A percentile compares a stretch with the other conserved stretches of the same genome.
phyloP scores from a whole-genome alignment of 2,888 invertebrate species.

The Ligdia adustata region DNA sequence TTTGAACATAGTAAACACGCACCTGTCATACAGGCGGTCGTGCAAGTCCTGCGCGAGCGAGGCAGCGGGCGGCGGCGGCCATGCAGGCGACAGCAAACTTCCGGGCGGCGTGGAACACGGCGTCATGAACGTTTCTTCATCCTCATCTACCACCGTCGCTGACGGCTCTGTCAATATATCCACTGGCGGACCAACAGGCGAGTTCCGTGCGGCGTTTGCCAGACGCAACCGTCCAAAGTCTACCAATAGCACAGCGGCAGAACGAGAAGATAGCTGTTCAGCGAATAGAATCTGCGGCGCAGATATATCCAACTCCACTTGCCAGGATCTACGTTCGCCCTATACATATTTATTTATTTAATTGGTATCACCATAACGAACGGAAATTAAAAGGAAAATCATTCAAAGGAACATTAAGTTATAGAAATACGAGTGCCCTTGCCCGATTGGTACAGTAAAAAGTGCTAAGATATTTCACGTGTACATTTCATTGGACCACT shows the following conservation, averaged over 20 bases:
- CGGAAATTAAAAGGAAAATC: neutral
- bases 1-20: too few species aligned
- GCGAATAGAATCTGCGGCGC: constrained; percentile 97
- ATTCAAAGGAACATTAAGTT: neutral
- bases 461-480: too few species aligned
- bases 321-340: constrained; percentile 91
- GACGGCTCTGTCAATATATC: constrained; percentile 7
- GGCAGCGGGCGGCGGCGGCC: constrained; percentile 58
- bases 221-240: constrained; percentile 94
- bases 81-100: constrained; percentile 86
- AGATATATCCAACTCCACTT: constrained; percentile 94
- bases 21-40: constrained; percentile 67
- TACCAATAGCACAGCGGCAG: constrained; percentile 91
- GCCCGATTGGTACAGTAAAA: too few species aligned
- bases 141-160: constrained; percentile 28
- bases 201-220: constrained; percentile 52
- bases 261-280: constrained; percentile 90
- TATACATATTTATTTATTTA: constrained; percentile 47
- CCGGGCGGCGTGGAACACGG: constrained; percentile 95
- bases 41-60: constrained; percentile 60
- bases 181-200: constrained; percentile 23
- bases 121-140: constrained; percentile 88
- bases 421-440: too few species aligned
- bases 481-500: too few species aligned
- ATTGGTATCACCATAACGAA: neutral